phyloP scores from a whole-genome alignment of 2,797 vertebrate species.

The Gallinago solitaria region DNA sequence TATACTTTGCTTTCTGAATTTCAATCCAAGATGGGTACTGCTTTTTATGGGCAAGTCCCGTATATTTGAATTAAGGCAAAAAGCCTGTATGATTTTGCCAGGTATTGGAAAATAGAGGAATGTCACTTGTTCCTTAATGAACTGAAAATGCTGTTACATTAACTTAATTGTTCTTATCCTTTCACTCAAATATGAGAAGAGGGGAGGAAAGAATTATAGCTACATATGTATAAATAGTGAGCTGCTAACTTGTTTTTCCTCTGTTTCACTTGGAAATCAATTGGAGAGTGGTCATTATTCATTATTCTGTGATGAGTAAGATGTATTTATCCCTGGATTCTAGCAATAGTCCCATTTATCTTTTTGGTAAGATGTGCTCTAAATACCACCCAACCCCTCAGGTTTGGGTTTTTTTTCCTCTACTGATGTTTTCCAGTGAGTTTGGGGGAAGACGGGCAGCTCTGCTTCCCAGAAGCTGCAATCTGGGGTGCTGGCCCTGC shows the following conservation, averaged over 20 bases:
- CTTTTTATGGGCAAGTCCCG: not conserved
- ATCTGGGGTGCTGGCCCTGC: not conserved
- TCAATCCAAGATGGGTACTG: fast-evolving
- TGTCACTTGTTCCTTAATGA: not conserved
- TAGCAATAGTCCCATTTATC: not conserved
- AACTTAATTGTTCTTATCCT: not conserved
- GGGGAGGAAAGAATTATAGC: not conserved
- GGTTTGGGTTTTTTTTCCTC: not conserved
- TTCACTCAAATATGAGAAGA: not conserved
- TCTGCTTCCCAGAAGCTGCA: not conserved
- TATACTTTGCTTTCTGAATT: not conserved
- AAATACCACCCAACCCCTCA: too few species aligned
- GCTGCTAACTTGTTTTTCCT: not conserved
- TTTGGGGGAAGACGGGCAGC: not conserved
- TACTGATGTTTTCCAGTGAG: not conserved
- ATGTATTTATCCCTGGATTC: not conserved
- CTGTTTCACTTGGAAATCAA: not conserved
- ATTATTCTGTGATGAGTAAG: not conserved
- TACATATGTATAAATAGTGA: not conserved
- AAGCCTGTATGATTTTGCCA: not conserved
- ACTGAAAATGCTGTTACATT: not conserved
- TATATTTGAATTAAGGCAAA: not conserved
- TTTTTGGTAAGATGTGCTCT: not conserved
- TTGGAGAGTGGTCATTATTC: not conserved
- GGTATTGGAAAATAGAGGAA: not conserved